Conservation (phyloP, 2,888 invertebrate genomes). For the Rhagium mordax region DNA sequence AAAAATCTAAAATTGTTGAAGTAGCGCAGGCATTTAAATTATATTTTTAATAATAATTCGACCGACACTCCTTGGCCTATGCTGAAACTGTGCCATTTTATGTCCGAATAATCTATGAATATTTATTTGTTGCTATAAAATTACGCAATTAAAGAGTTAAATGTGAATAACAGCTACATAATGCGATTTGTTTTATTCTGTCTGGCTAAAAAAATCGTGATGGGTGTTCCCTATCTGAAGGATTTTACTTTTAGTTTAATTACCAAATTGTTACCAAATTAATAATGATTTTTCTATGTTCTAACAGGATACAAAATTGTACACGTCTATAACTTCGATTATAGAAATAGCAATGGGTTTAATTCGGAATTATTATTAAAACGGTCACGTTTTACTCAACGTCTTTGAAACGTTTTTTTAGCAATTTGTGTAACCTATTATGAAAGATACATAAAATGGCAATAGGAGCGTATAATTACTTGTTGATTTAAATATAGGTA, state of each 20-base stretch:
- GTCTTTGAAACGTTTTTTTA: too few relatives aligned
- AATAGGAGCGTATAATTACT: too few relatives aligned
- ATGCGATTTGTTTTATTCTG: background rate
- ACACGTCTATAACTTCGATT: background rate
- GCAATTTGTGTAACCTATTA: too few relatives aligned
- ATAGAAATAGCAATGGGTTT: too few relatives aligned
- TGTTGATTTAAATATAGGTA: too few relatives aligned
- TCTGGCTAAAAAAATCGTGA: background rate
- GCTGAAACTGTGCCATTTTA: constrained; percentile 1
- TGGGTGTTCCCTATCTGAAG: constrained; percentile 9
- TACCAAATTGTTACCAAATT: constrained; percentile 3
- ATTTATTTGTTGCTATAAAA: background rate
- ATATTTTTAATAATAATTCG: background rate
- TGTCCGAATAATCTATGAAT: background rate
- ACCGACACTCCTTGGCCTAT: constrained; percentile 1
- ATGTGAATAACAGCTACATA: background rate
- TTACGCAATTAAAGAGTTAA: constrained; percentile 4
- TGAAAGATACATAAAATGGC: too few relatives aligned
- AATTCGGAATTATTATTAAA: too few relatives aligned
- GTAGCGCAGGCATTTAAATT: background rate
- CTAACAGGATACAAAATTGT: constrained; percentile 8
- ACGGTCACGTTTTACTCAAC: too few relatives aligned
- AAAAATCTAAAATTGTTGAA: background rate
- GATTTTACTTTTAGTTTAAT: constrained; percentile 4
- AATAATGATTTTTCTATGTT: background rate